phyloP scores from a whole-genome alignment of 2,888 invertebrate genomes.

The Nephrotoma guestfalica region DNA sequence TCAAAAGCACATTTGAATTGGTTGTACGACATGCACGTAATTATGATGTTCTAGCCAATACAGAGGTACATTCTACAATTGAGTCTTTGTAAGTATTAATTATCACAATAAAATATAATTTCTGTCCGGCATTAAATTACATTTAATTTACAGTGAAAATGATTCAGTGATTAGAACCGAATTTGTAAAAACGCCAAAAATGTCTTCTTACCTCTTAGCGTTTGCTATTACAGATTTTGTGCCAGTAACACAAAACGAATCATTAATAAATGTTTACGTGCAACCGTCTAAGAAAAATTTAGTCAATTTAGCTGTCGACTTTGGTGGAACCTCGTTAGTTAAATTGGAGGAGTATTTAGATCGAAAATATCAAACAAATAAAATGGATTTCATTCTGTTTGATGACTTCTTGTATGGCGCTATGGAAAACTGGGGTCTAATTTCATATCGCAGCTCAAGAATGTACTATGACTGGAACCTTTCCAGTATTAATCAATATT shows the following conservation, averaged over 20 bases:
- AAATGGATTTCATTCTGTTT: conserved; percentile 69
- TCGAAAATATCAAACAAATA: conserved; percentile 1
- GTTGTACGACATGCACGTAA: conserved; percentile 35
- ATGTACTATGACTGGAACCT: not conserved
- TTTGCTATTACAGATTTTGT: conserved; percentile 40
- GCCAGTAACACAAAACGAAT: not conserved
- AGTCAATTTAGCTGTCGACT: conserved; percentile 1
- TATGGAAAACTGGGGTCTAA: conserved; percentile 91
- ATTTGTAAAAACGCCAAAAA: conserved; percentile 36
- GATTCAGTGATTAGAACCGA: conserved; percentile 11
- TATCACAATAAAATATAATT: not conserved
- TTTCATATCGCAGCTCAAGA: conserved; percentile 33
- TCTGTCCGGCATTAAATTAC: not conserved
- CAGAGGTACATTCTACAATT: not conserved
- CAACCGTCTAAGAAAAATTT: not conserved
- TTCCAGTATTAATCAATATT: not conserved
- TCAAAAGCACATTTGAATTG: conserved; percentile 45
- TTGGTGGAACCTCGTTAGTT: not conserved
- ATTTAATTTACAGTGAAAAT: not conserved
- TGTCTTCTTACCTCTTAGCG: conserved; percentile 61
- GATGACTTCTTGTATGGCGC: conserved; percentile 73
- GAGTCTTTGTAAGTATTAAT: not conserved
- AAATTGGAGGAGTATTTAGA: conserved; percentile 4
- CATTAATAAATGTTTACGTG: not conserved
- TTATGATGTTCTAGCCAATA: conserved; percentile 21